A percentile compares a stretch with the other conserved stretches of the same genome.
phyloP scores from a whole-genome alignment of 1,140 invertebrate species.

The Drosophila ambigua region DNA sequence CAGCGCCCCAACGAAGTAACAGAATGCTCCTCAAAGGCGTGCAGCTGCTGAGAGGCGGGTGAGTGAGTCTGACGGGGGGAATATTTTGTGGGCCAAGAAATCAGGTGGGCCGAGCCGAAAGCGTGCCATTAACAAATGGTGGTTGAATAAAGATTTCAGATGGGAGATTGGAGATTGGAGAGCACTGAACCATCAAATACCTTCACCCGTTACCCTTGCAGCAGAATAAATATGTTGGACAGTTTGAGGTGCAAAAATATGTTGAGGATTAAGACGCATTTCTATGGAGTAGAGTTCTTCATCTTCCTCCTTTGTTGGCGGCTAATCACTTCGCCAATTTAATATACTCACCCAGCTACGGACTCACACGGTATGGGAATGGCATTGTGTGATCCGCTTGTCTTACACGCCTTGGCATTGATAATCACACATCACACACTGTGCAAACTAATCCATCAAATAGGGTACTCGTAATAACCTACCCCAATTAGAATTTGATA shows the following conservation, averaged over 20 bases:
- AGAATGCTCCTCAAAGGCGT: slow-evolving; percentile 72
- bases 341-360: not conserved
- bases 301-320: too few relatives aligned
- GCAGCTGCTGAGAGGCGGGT: slow-evolving; percentile 66
- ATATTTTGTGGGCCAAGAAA: not conserved
- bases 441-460: slow-evolving; percentile 5
- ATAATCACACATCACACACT: not conserved
- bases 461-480: slow-evolving; percentile 14
- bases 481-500: slow-evolving; percentile 15
- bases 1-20: slow-evolving; percentile 17
- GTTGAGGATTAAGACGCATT: too few relatives aligned
- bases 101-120: not conserved
- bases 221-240: too few relatives aligned
- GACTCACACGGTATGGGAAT: not conserved
- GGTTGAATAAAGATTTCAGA: slow-evolving; percentile 1
- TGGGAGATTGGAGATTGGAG: not conserved
- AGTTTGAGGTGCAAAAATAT: too few relatives aligned
- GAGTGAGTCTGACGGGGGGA: slow-evolving; percentile 52
- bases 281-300: too few relatives aligned
- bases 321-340: not conserved
- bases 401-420: slow-evolving; percentile 47
- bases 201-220: too few relatives aligned
- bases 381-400: slow-evolving; percentile 48
- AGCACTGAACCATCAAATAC: too few relatives aligned
- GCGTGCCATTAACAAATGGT: slow-evolving; percentile 19